Evolutionary conservation across 2,113 vertebrate species (phyloP).

Genomic region (Gambusia affinis): DNA sequence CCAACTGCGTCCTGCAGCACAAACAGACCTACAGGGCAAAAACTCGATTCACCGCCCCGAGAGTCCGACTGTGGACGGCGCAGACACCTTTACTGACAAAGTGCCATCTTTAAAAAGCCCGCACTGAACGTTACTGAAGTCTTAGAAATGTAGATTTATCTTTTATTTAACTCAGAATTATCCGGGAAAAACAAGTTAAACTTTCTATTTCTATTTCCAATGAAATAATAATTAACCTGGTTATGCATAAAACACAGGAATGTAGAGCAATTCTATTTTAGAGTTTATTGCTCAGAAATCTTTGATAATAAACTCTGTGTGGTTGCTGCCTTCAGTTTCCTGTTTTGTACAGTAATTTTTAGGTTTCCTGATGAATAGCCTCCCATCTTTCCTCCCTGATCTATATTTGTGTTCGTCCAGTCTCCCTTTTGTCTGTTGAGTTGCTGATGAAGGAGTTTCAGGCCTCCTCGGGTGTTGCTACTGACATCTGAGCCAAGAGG

Average conservation of each 20-base stretch:
- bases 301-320: background rate
- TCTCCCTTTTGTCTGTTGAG: slow-evolving; percentile 51
- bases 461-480: slow-evolving; percentile 58
- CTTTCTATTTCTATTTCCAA: background rate
- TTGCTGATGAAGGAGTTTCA: slow-evolving; percentile 69
- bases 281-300: background rate
- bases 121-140: background rate
- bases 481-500: slow-evolving; percentile 56
- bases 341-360: background rate
- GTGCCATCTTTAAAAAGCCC: background rate
- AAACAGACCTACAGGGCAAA: background rate
- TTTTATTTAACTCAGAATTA: background rate
- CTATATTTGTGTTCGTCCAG: slow-evolving; percentile 12
- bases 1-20: background rate
- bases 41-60: background rate
- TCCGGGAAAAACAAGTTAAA: background rate
- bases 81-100: no score
- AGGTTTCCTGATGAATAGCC: background rate
- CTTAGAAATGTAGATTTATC: background rate
- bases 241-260: background rate
- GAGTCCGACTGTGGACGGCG: background rate
- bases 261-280: background rate
- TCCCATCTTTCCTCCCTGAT: background rate
- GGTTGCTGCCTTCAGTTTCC: background rate
- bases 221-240: background rate